Percentiles rank a stretch among this genome's conserved stretches.
Evolutionary conservation across 2,888 invertebrate species (phyloP).

Genomic region (Melanotus villosus): DNA sequence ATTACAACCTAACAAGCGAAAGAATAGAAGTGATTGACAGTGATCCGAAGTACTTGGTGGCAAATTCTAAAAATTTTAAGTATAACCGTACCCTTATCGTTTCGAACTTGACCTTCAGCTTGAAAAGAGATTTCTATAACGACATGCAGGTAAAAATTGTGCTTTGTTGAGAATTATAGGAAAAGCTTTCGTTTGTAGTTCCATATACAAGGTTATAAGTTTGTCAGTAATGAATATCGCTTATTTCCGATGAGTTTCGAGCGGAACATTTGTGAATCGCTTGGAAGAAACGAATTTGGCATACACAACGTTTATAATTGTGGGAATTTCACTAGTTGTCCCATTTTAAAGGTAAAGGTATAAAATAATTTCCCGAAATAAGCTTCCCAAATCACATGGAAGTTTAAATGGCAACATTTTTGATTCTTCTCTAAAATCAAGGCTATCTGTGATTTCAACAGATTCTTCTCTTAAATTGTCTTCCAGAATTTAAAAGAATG

Average conservation of each 20-base stretch:
- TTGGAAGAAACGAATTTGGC: neutral
- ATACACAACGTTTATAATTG: neutral
- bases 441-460: too few species aligned
- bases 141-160: too few species aligned
- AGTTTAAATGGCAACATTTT: too few species aligned
- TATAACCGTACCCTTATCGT: neutral
- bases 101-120: neutral
- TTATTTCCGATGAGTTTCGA: neutral
- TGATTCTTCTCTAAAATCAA: too few species aligned
- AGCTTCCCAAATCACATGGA: too few species aligned
- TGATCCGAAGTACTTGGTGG: neutral
- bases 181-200: too few species aligned
- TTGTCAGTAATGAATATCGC: slow-evolving; percentile 2
- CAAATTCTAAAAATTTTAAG: neutral
- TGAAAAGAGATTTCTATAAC: too few species aligned
- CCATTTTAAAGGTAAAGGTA: neutral
- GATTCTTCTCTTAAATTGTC: too few species aligned
- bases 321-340: neutral
- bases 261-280: neutral
- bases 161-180: too few species aligned
- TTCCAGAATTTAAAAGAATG: too few species aligned
- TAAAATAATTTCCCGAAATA: too few species aligned
- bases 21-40: neutral
- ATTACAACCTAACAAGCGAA: neutral
- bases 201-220: neutral